Conservation (phyloP, 2,113 vertebrate species). For the Struthio camelus region DNA sequence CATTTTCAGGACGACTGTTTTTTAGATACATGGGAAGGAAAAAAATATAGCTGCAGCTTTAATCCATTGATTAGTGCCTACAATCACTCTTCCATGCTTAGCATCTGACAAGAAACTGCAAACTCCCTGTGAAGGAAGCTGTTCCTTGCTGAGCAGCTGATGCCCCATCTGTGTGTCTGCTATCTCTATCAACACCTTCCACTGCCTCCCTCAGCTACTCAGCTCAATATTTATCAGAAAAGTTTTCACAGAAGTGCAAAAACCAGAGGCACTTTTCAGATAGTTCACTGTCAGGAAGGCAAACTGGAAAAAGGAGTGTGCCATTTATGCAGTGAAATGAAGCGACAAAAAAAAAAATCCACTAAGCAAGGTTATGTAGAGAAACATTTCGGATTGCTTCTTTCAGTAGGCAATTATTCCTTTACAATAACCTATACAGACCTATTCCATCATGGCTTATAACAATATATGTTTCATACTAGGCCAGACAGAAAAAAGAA, state of each 20-base stretch:
- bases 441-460: no score
- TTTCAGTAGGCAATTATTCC: neutral
- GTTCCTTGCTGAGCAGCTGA: neutral
- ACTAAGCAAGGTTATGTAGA: neutral
- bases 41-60: neutral
- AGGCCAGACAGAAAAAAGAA: neutral
- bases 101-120: neutral
- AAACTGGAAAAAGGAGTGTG: neutral
- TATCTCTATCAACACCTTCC: neutral
- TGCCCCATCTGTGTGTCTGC: accelerated
- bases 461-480: accelerated
- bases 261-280: neutral
- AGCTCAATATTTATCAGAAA: neutral
- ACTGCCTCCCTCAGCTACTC: neutral
- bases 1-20: neutral
- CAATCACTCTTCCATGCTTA: neutral
- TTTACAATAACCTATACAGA: neutral
- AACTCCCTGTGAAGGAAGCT: neutral
- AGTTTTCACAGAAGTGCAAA: neutral
- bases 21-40: neutral
- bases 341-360: neutral
- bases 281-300: neutral
- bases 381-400: neutral
- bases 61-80: neutral
- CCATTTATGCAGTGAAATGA: neutral